These are phyloP conservation scores for Manis pentadactyla DNA, from an alignment of 2,797 vertebrate genomes.

Conservation along the genomic window DNA sequence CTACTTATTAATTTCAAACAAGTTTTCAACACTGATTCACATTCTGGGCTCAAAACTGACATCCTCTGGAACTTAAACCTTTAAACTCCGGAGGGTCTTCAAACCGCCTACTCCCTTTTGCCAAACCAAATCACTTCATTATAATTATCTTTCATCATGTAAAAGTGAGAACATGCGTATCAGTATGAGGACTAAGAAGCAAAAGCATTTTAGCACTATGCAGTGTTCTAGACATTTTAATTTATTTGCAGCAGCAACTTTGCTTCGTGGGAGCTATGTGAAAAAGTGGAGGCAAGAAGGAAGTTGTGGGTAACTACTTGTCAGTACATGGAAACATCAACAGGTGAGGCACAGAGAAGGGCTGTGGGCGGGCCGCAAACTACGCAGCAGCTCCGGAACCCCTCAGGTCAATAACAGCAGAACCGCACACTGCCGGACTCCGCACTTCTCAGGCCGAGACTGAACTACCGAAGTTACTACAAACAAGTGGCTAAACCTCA, in stretches of 20 bases:
- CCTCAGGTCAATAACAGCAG: not conserved
- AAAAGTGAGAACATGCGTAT: constrained; percentile 46
- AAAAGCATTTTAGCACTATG: constrained; percentile 11
- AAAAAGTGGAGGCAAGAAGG: constrained; percentile 2
- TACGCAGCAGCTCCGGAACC: not conserved
- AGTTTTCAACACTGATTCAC: constrained; percentile 35
- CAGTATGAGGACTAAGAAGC: not conserved
- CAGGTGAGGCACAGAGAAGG: not conserved
- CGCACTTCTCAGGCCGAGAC: not conserved
- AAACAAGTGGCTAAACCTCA: constrained; percentile 11
- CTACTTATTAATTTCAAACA: constrained; percentile 46
- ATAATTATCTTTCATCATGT: constrained; percentile 45
- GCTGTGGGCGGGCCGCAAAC: not conserved
- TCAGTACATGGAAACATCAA: not conserved
- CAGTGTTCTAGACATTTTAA: constrained; percentile 26
- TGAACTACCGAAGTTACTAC: not conserved
- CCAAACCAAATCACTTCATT: not conserved
- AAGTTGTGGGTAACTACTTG: not conserved
- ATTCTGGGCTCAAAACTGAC: constrained; percentile 28
- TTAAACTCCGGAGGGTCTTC: constrained; percentile 19
- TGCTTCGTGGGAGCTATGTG: constrained; percentile 49
- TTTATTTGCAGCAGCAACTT: constrained; percentile 28
- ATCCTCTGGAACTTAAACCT: constrained; percentile 3
- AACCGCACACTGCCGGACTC: not conserved
- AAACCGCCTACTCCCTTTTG: not conserved